Percentiles rank a stretch among this genome's conserved stretches.
Evolutionary conservation across 2,113 vertebrate species (phyloP).

Genomic region (Brachyhypopomus gauderio): DNA sequence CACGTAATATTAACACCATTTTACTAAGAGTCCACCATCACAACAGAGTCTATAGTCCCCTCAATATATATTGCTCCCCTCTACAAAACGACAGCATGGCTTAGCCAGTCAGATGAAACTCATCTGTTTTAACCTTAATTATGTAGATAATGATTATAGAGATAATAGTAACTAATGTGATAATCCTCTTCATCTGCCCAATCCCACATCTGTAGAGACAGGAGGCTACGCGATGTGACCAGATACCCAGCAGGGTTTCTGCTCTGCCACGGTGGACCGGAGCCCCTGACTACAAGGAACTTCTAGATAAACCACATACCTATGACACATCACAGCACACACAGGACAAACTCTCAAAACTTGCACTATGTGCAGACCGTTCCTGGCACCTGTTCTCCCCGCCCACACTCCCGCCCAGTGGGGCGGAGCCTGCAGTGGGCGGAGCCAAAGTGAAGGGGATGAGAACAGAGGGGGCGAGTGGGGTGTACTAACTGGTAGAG

Average conservation of each 20-base stretch:
- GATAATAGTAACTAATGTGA: neutral
- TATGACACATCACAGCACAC: neutral
- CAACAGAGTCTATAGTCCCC: too few relatives aligned
- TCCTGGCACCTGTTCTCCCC: slow-evolving; percentile 32
- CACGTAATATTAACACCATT: too few relatives aligned
- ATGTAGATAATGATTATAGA: slow-evolving; percentile 11
- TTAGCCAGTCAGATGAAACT: too few relatives aligned
- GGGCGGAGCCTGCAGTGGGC: neutral
- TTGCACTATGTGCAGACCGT: slow-evolving; percentile 40
- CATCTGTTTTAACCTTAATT: too few relatives aligned
- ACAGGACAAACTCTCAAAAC: neutral
- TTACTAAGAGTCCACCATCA: too few relatives aligned
- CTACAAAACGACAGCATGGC: too few relatives aligned
- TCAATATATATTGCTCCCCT: too few relatives aligned
- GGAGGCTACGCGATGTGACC: slow-evolving; percentile 27
- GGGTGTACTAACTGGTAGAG: slow-evolving; percentile 91
- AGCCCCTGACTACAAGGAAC: too few relatives aligned
- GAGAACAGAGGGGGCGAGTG: too few relatives aligned
- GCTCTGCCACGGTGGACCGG: slow-evolving; percentile 19
- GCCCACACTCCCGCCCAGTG: neutral
- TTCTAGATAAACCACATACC: neutral
- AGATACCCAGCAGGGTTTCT: slow-evolving; percentile 37
- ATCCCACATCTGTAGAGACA: slow-evolving; percentile 7
- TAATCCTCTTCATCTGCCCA: slow-evolving; percentile 9
- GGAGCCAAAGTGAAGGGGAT: neutral